Evolutionary conservation across 2,888 invertebrate genomes (phyloP).

Genomic region (Machimus rusticus): DNA sequence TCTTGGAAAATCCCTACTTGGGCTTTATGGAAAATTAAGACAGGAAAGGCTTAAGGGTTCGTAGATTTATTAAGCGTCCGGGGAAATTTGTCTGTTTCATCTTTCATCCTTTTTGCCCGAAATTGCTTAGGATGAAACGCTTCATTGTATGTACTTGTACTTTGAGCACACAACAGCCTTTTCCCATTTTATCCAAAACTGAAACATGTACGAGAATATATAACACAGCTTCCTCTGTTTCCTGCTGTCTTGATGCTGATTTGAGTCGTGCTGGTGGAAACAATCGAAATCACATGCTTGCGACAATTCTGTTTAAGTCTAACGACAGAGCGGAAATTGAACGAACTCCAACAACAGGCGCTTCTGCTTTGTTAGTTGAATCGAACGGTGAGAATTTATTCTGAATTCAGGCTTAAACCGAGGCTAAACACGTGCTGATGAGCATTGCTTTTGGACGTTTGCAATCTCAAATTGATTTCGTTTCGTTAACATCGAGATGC

Average conservation of each 20-base stretch:
- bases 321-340: conserved; percentile 43
- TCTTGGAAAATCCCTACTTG: not conserved
- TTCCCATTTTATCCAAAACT: not conserved
- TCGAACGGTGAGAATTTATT: not conserved
- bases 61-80: not conserved
- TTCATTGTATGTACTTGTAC: not conserved
- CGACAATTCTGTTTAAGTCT: conserved; percentile 15
- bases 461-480: not conserved
- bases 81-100: not conserved
- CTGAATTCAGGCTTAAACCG: not conserved
- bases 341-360: not conserved
- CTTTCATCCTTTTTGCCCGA: not conserved
- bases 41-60: not conserved
- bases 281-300: not conserved
- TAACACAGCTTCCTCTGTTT: not conserved
- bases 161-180: not conserved
- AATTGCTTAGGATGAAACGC: not conserved
- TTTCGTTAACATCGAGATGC: not conserved
- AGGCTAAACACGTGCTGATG: not conserved
- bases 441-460: not conserved
- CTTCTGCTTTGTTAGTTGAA: not conserved
- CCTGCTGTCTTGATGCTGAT: not conserved
- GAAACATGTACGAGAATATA: not conserved
- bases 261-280: not conserved
- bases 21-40: not conserved